Base-by-base conservation (phyloP, 1,140 invertebrate genomes). In the Drosophila melanica region DNA sequence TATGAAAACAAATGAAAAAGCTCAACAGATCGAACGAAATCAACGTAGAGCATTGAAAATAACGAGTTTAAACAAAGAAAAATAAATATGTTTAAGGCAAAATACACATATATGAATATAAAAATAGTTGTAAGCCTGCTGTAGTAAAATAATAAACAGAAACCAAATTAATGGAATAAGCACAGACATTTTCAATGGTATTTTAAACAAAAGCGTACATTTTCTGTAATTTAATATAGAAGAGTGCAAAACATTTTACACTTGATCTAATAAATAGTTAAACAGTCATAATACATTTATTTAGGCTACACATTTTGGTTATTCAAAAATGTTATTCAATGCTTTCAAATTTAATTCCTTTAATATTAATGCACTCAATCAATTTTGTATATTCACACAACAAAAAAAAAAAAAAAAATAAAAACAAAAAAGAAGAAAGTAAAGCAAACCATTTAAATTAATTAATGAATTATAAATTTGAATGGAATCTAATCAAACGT, bases 401-500 rank as follows among this genome's bases (percentile, higher is more conserved):
- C 2, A 66, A 53, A 47, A 10, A 48, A 33, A 39, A 20, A 14
- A 42, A 5, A 69, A 53, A 47, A 50, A 45, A 4, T n/a, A 45
- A 77, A 69, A 65, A 57, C 27, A 18, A 45, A 77, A 69, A 65
- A 57, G 33, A 18, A 62, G 63, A 62, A 64, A 51, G 27, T 27
- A 27, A 27, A 7, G 27, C 27, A 27, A 7, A 27, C 27, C 27
- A 27, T 27, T 27, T 27, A 70, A 44, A 58, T 62, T 64, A 44
- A 66, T 67, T 66, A 20, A 27, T 30, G 30, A 48, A 35, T 23
- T 10, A 33, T 35, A 48, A 39, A 64, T 23, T 64, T 48, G 20
- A 68, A 59, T 41, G 47, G 48, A 64, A 78, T 71, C 58, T 74
- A 86, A 87, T 85, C 81, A 85, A 85, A 85, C 41, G 47, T 80